Base-by-base conservation (phyloP, 2,797 vertebrate genomes). In the Mormyrus hasselquistii region DNA sequence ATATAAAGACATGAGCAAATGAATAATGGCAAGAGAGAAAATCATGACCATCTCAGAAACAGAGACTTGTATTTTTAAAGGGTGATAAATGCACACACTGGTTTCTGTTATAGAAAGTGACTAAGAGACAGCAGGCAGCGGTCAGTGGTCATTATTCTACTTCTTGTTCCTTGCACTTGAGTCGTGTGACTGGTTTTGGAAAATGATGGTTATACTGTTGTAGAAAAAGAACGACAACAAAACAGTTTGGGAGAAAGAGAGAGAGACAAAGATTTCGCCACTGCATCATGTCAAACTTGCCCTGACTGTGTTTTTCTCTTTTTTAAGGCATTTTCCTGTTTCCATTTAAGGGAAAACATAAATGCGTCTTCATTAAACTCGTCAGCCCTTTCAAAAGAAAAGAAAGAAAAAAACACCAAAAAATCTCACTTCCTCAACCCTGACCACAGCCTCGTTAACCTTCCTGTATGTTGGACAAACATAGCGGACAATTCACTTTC, bases 401-500 rank as follows among this genome's bases (percentile, higher is more conserved):
- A 19, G 14, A 44, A 84, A 84, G 49, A 8, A 3, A 49, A n/a
- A 82, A 90, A 90, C 89, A 88, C 73, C 87, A 90, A 47, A 14
- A 86, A 86, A 92, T 93, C 79, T 90, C 90, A 91, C 93, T 95
- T 95, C 95, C 94, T 94, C 93, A 92, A 91, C 90, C 91, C 84
- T 91, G 89, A 93, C 94, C 92, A 89, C 93, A 91, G 92, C 91
- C 92, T 90, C 91, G 91, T 87, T 91, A 86, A 83, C 92, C 92
- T 95, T 96, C 94, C 94, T 93, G 91, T 91, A 87, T 90, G 91
- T 93, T 90, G 93, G 92, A 93, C 87, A 91, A 91, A 93, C 92
- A n/a, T 16, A 91, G 91, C 84, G 90, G 92, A 93, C 93, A 92
- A 93, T 94, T 96, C 94, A 96, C 96, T 96, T 96, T 96, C 94